Conservation (phyloP, 2,797 vertebrate genomes). For the Liasis olivaceus region DNA sequence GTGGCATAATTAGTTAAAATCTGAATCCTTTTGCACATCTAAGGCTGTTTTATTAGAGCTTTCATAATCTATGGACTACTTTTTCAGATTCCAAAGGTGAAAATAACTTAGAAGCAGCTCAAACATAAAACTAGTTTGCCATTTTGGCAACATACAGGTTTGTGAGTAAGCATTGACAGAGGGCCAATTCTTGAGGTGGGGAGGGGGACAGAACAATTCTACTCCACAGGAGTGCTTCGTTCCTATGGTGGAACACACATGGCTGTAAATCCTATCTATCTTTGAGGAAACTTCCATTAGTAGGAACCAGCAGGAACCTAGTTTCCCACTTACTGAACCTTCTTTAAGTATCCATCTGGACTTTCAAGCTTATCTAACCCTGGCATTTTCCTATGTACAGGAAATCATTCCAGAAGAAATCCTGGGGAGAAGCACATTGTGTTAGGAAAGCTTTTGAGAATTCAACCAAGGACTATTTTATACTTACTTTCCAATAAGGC, state of each 20-base stretch:
- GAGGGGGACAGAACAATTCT: not conserved
- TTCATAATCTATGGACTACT: not conserved
- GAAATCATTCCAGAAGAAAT: not conserved
- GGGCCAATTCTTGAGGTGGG: not conserved
- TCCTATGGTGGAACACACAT: constrained; percentile 4
- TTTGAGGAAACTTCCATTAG: not conserved
- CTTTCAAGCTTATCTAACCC: not conserved
- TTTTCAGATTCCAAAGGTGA: not conserved
- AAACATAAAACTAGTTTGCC: not conserved
- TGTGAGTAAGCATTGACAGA: constrained; percentile 6
- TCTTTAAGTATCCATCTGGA: constrained; percentile 25
- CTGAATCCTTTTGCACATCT: not conserved
- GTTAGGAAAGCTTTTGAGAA: not conserved
- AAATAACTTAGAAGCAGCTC: not conserved
- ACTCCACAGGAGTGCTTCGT: not conserved
- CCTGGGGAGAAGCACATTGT: constrained; percentile 5
- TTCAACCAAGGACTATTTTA: not conserved
- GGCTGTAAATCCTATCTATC: constrained; percentile 15
- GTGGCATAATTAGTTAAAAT: not conserved
- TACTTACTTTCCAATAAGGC: not conserved
- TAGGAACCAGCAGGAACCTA: constrained; percentile 15
- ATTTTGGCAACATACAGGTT: not conserved
- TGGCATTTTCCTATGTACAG: constrained; percentile 12
- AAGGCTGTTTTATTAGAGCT: not conserved
- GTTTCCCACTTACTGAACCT: not conserved